Evolutionary conservation across 2,888 invertebrate genomes (phyloP), one percentile per base, ranked within the genome.

Genomic region (Sminthurinus aureus): DNA sequence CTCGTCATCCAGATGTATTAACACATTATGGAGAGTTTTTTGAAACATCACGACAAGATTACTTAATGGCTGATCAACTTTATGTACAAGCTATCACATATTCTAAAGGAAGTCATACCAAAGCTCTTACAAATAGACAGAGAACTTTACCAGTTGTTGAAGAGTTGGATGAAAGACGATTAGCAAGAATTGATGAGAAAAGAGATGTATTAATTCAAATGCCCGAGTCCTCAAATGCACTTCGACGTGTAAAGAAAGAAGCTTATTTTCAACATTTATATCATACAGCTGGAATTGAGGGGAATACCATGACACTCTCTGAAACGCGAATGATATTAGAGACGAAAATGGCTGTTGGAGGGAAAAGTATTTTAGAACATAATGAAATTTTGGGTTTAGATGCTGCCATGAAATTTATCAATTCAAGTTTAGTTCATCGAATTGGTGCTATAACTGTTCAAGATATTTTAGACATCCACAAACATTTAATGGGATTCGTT

Each of bases 221-320:
- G 89, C 96, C 97, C 22, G 94, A 95, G 86, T 93, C 93, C 69
- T 94, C 94, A 90, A 93, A 95, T 0, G 95, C 96, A 8, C 91
- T 98, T 87, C 92, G 96, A 80, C 93, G 96, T 89, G 95, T 97
- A 4, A 98, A 98, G 89, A 96, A 96, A 90, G 98, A 98, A 90
- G 97, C 97, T 0, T 99, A 98, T 90, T 98, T 97, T 90, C 91
- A 92, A 87, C 97, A 98, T 90, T 97, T 99, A 85, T 98, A 98
- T 90, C 98, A 99, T 90, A 97, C 98, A 0, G 98, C 97, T 24
- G 98, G 96, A 38, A 97, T 99, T 87, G 99, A 99, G 91, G 98
- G 98, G 0, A 99, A 99, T 90, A 98, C 98, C 0, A 96, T 99
- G 95, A 95, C 96, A 2, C 91, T 99, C 71, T 94, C 95, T 26